Conservation (phyloP, 1,140 invertebrate genomes). For the Chymomyza costata region DNA sequence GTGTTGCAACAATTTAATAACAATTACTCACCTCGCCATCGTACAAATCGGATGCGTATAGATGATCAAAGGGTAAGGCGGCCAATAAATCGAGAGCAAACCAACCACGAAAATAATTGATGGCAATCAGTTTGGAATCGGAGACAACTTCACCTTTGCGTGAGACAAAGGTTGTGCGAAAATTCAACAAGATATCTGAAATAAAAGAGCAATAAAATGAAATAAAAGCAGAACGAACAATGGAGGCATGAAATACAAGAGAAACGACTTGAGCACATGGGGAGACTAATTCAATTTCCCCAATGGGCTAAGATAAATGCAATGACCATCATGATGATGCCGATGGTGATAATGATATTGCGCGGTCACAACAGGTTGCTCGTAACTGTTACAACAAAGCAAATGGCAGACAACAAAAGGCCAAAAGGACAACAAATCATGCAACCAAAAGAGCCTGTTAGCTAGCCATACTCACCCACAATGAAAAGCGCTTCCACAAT, state of each 20-base stretch:
- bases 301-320: slow-evolving; percentile 15
- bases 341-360: slow-evolving; percentile 20
- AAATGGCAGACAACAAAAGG: slow-evolving; percentile 5
- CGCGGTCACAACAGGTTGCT: slow-evolving; percentile 40
- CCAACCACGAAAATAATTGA: slow-evolving; percentile 96
- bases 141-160: slow-evolving; percentile 99
- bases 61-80: slow-evolving; percentile 96
- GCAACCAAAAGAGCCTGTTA: slow-evolving; percentile 10
- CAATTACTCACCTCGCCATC: slow-evolving; percentile 84
- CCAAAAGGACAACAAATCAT: slow-evolving; percentile 14
- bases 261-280: slow-evolving; percentile 1
- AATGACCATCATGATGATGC: slow-evolving; percentile 9
- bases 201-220: slow-evolving; percentile 75
- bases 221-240: slow-evolving; percentile 15
- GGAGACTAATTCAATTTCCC: slow-evolving; percentile 48
- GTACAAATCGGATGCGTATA: slow-evolving; percentile 91
- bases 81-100: slow-evolving; percentile 96
- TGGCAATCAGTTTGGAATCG: slow-evolving; percentile 89
- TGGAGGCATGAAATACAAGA: slow-evolving; percentile 28
- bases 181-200: slow-evolving; percentile 98
- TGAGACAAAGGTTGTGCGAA: slow-evolving; percentile 98
- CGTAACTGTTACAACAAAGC: slow-evolving; percentile 33
- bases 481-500: slow-evolving; percentile 97
- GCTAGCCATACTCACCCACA: slow-evolving; percentile 83
- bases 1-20: no score